Base-by-base conservation (phyloP, 23 tunicate genomes). In the Corella eumyota region DNA sequence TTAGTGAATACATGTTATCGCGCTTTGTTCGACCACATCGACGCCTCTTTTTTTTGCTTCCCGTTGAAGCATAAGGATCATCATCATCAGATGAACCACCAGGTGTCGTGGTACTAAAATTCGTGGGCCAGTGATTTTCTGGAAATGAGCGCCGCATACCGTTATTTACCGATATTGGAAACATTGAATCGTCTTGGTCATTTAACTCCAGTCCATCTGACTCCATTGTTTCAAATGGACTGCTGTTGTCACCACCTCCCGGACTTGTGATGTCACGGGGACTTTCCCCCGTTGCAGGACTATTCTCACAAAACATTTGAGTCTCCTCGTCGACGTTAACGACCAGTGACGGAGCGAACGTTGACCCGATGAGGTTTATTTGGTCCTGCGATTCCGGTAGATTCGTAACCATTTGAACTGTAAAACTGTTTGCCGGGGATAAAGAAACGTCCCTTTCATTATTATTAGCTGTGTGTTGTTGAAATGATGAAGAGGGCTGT, bases 201-300 rank as follows among this genome's bases (percentile, higher is more conserved):
- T 76, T 56, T 47, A 69, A 66, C 58, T 69, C 56, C 17, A 46
- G 66, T 19, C 66, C 96, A 73, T 88, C 94, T 13, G 94, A 85
- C 48, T 85, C 94, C 94, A 76, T 85, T 19, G 94, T 74, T 13
- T 80, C 85, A 68, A 65, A 88, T 30, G 96, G 80, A 48, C 87
- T 77, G 56, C 88, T 78, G 31, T 64, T 35, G 23, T 84, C 92
- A 2, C 80, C 94, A 53, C 61, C 92, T 1, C 77, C 45, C 30
- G 94, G 94, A 36, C 88, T 79, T 3, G 48, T 64, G 25, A 49
- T 49, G 47, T 73, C 71, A 20, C 61, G 59, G 24, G 96, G 81
- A 40, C 88, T 72, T 22, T 46, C 71, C 3, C 53, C 62, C 27
- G 54, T 31, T 5, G 32, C 36, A 0, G 60, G 34, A 15, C 50